Percentiles rank a stretch among this genome's conserved stretches.
phyloP scores from a whole-genome alignment of 2,888 invertebrate genomes.

The Dasysyrphus tricinctus region DNA sequence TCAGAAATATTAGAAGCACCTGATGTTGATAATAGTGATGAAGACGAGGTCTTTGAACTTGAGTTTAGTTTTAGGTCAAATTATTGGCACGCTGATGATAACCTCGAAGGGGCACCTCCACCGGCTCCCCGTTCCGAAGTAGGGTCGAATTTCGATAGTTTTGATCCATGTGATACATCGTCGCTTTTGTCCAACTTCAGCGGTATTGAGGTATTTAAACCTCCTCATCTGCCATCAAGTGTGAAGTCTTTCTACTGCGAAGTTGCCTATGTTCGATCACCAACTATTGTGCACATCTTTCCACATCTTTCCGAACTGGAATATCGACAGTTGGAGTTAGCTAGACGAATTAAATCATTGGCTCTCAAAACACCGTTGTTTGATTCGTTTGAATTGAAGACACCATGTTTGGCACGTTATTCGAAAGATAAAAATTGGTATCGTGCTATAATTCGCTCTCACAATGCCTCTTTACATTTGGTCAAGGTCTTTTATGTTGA shows the following conservation, averaged over 20 bases:
- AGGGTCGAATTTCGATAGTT: constrained; percentile 74
- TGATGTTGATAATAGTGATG: constrained; percentile 81
- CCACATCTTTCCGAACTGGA: constrained; percentile 82
- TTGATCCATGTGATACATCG: constrained; percentile 80
- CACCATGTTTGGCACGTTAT: constrained; percentile 87
- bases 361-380: constrained; percentile 83
- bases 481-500: constrained; percentile 89
- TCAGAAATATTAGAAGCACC: constrained; percentile 80
- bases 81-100: constrained; percentile 76
- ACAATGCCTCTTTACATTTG: constrained; percentile 82
- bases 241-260: constrained; percentile 79
- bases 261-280: constrained; percentile 78
- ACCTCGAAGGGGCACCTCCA: constrained; percentile 29
- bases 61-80: constrained; percentile 76
- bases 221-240: constrained; percentile 78
- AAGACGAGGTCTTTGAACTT: constrained; percentile 76
- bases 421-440: constrained; percentile 88
- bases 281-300: constrained; percentile 79
- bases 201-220: constrained; percentile 77
- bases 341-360: constrained; percentile 84
- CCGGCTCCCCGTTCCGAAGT: constrained; percentile 73
- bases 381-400: constrained; percentile 80
- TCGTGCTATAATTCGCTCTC: constrained; percentile 86
- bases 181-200: constrained; percentile 79
- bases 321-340: constrained; percentile 84